Evolutionary conservation across 2,888 invertebrate genomes (phyloP).

Genomic region (Hanleya hanleyi): DNA sequence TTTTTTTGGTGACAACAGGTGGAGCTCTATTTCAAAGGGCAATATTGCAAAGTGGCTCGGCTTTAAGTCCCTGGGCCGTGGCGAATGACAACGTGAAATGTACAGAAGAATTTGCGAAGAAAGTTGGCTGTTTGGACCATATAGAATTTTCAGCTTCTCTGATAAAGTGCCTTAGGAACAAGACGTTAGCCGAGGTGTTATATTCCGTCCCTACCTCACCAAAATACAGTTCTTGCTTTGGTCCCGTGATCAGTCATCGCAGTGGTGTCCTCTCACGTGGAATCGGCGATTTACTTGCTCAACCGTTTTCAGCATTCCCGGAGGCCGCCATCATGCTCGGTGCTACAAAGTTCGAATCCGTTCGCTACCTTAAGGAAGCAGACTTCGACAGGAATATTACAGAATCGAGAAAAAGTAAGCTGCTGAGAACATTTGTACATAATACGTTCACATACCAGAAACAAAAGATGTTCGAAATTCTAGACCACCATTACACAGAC

Average conservation of each 20-base stretch:
- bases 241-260: conserved; percentile 54
- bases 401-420: conserved; percentile 90
- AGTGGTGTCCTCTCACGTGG: conserved; percentile 45
- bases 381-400: conserved; percentile 93
- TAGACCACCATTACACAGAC: conserved; percentile 96
- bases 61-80: conserved; percentile 67
- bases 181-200: conserved; percentile 83
- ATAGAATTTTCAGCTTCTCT: conserved; percentile 48
- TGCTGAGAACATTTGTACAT: conserved; percentile 87
- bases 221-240: conserved; percentile 68
- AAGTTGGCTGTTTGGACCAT: conserved; percentile 62
- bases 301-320: conserved; percentile 2
- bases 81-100: conserved; percentile 61
- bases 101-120: conserved; percentile 59
- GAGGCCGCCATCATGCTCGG: conserved; percentile 46
- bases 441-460: conserved; percentile 95
- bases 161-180: conserved; percentile 60
- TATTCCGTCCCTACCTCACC: conserved; percentile 57
- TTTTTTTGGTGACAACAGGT: conserved; percentile 49
- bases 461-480: conserved; percentile 94
- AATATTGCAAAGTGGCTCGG: conserved; percentile 92
- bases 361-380: conserved; percentile 89
- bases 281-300: conserved; percentile 35
- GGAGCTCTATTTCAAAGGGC: conserved; percentile 80
- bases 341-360: conserved; percentile 78